phyloP scores from a whole-genome alignment of 2,888 invertebrate genomes.

The Ormia ochracea region DNA sequence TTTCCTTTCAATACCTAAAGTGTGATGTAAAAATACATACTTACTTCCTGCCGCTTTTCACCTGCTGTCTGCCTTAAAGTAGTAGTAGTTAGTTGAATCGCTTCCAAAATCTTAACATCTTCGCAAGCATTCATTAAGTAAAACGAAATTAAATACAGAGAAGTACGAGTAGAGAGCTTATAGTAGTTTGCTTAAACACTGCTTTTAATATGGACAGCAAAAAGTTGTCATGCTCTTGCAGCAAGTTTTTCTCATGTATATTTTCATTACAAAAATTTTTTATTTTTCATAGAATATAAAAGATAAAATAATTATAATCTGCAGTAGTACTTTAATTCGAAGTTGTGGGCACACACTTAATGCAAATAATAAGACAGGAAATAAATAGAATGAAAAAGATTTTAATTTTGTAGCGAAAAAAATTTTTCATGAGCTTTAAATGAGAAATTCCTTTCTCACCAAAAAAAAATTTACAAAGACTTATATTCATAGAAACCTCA shows the following conservation, averaged over 20 bases:
- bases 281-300: not conserved
- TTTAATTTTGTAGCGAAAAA: too few relatives aligned
- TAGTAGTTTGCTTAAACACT: constrained; percentile 29
- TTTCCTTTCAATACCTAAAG: not conserved
- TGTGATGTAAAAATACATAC: constrained; percentile 8
- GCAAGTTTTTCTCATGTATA: not conserved
- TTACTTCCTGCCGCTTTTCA: not conserved
- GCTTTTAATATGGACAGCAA: constrained; percentile 46
- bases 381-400: too few relatives aligned
- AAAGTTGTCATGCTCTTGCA: constrained; percentile 1
- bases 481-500: too few relatives aligned
- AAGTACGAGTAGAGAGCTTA: not conserved
- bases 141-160: not conserved
- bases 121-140: not conserved
- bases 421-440: too few relatives aligned
- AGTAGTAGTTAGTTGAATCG: constrained; percentile 26
- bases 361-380: too few relatives aligned
- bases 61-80: not conserved
- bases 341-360: not conserved
- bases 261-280: not conserved
- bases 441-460: too few relatives aligned
- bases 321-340: not conserved
- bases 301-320: not conserved
- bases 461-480: too few relatives aligned
- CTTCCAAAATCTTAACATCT: not conserved